phyloP scores from a whole-genome alignment of 2,888 invertebrate species.

The Trissonchulus sp. region DNA sequence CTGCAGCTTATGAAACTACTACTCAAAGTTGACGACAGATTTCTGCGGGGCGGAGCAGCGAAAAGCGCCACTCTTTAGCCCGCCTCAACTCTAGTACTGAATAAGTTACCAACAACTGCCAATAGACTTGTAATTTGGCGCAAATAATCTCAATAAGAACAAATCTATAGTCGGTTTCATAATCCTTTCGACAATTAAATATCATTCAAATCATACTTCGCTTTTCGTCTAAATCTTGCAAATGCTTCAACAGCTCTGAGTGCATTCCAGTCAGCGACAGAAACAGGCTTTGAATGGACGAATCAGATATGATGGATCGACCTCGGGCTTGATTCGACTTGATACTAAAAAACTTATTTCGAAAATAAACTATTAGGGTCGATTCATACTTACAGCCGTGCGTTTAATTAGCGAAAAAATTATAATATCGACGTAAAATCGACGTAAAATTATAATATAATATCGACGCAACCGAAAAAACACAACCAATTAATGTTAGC shows the following conservation, averaged over 20 bases:
- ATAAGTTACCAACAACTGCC: too few relatives aligned
- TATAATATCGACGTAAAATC: too few relatives aligned
- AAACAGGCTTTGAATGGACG: constrained; percentile 91
- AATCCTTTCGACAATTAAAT: constrained; percentile 19
- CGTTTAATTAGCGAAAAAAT: too few relatives aligned
- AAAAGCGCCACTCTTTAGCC: background rate
- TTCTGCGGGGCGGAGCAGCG: too few relatives aligned
- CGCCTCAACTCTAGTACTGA: background rate
- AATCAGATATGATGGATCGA: constrained; percentile 89
- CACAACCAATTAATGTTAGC: too few relatives aligned
- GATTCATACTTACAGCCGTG: too few relatives aligned
- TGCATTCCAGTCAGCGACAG: constrained; percentile 94
- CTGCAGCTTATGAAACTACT: too few relatives aligned
- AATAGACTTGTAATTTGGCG: too few relatives aligned
- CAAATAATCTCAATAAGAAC: constrained; percentile 25
- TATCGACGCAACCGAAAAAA: too few relatives aligned
- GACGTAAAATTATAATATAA: too few relatives aligned
- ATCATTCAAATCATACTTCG: constrained; percentile 54
- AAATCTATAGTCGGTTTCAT: background rate
- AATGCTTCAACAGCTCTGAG: constrained; percentile 79
- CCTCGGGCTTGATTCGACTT: constrained; percentile 88
- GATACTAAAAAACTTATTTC: constrained; percentile 69
- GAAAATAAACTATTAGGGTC: background rate
- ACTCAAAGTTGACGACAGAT: too few relatives aligned
- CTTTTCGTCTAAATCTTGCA: constrained; percentile 63